Evolutionary conservation across 2,113 vertebrate genomes (phyloP).

Genomic region (Eptesicus fuscus): DNA sequence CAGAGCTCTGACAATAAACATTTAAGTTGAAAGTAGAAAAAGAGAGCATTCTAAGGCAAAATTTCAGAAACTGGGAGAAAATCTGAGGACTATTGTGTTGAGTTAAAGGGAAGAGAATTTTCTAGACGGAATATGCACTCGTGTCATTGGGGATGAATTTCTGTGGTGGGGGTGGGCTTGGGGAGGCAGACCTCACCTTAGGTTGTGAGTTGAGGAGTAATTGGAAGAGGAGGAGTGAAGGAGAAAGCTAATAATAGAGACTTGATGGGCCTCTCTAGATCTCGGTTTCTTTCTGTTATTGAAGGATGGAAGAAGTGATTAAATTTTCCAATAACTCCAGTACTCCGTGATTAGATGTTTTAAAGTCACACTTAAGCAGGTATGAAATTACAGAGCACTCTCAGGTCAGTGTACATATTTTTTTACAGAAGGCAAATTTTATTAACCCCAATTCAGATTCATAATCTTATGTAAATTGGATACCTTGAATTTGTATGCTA

Average conservation of each 20-base stretch:
- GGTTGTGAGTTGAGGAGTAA: neutral
- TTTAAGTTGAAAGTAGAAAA: neutral
- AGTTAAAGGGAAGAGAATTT: neutral
- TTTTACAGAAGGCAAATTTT: constrained; percentile 14
- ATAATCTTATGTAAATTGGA: constrained; percentile 28
- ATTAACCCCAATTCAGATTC: neutral
- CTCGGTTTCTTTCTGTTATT: neutral
- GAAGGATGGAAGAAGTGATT: neutral
- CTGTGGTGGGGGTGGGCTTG: neutral
- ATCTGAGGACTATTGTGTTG: neutral
- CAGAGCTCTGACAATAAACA: neutral
- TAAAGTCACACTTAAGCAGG: neutral
- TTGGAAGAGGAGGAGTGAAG: neutral
- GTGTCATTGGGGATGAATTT: neutral
- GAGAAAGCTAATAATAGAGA: neutral
- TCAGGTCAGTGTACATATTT: neutral
- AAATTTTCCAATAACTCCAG: neutral
- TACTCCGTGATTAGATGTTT: neutral
- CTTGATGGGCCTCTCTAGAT: neutral
- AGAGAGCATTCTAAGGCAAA: neutral
- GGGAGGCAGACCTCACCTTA: neutral
- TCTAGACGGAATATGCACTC: neutral
- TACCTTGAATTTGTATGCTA: neutral
- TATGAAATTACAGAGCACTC: constrained; percentile 11
- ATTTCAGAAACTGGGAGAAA: neutral